Evolutionary conservation across 1,140 invertebrate species (phyloP), one percentile per base, ranked within the genome.

Genomic region (Pseudachorutes palmiensis): DNA sequence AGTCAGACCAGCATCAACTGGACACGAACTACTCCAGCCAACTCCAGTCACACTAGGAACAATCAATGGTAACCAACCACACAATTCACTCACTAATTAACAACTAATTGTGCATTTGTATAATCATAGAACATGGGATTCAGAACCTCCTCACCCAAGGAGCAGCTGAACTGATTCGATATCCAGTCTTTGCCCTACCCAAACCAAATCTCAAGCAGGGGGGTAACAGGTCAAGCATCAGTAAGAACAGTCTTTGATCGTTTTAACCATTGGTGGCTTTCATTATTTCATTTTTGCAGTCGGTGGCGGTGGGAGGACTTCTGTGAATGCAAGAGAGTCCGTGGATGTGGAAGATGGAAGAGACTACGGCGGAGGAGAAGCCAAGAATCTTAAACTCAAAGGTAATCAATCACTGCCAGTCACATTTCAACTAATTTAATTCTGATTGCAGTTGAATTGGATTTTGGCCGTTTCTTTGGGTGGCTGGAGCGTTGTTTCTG

Each of bases 401-500:
- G 51, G 51, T 55, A 19, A 26, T 55, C 9, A 45, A 45, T 45
- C 19, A 45, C 36, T 45, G 36, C 19, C 19, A 12, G 36, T 45
- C 36, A 12, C 9, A 45, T 45, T 45, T 45, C 36, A 45, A 45
- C 19, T 45, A 12, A 19, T 61, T 61, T 14, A 28, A 9, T 29
- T 61, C 22, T n/a, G 19, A 51, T 57, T 57, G 2, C 49, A 65
- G 63, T 65, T 2, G 49, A 26, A 30, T n/a, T 65, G 26, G 57
- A 66, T 29, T 66, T 66, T 49, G 51, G 32, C 2, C 14, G 29
- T 12, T 33, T 33, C 30, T 66, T 66, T 49, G 36, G 32, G 2
- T 66, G 64, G 64, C 26, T 66, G n/a, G 64, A 66, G 28, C 51
- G 51, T 2, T 3, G 2, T 14, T 24, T 66, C 22, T 66, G 64